Conservation (phyloP, 2,888 invertebrate species). For the Hirtodrosophila trivittata region DNA sequence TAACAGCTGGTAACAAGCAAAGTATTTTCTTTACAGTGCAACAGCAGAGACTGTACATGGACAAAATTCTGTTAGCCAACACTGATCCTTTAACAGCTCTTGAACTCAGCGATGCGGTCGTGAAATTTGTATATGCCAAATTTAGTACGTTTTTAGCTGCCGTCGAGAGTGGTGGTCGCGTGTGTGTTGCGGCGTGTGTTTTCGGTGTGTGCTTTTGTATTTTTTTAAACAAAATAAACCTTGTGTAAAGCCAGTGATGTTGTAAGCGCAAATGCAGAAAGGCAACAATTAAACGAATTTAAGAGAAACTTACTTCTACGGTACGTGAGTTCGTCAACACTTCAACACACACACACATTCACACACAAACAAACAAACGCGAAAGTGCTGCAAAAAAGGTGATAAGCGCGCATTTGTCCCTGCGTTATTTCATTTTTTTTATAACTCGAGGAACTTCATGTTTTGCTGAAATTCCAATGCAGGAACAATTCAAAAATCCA, state of each 20-base stretch:
- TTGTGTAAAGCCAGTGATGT: conserved; percentile 32
- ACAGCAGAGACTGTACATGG: neutral
- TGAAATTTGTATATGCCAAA: conserved; percentile 24
- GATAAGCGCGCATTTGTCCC: conserved; percentile 63
- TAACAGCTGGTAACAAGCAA: neutral
- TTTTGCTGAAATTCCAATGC: conserved; percentile 62
- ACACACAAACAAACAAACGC: conserved; percentile 19
- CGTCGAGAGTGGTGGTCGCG: conserved; percentile 45
- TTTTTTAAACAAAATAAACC: conserved; percentile 36
- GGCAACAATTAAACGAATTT: conserved; percentile 27
- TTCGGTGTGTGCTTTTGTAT: conserved; percentile 47
- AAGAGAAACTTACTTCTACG: conserved; percentile 24
- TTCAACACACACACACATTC: conserved; percentile 22
- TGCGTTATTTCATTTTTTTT: conserved; percentile 24
- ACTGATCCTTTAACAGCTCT: neutral
- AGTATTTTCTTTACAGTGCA: neutral
- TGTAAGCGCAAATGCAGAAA: conserved; percentile 11
- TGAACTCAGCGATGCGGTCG: conserved; percentile 16
- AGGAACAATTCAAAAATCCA: conserved; percentile 49
- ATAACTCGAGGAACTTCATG: conserved; percentile 32
- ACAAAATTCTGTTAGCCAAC: neutral
- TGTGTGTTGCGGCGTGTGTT: conserved; percentile 37
- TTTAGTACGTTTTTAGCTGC: conserved; percentile 56
- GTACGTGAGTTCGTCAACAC: conserved; percentile 25
- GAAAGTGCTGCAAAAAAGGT: conserved; percentile 59